phyloP scores from a whole-genome alignment of 1,140 invertebrate genomes.

The Calliopsis andreniformis region DNA sequence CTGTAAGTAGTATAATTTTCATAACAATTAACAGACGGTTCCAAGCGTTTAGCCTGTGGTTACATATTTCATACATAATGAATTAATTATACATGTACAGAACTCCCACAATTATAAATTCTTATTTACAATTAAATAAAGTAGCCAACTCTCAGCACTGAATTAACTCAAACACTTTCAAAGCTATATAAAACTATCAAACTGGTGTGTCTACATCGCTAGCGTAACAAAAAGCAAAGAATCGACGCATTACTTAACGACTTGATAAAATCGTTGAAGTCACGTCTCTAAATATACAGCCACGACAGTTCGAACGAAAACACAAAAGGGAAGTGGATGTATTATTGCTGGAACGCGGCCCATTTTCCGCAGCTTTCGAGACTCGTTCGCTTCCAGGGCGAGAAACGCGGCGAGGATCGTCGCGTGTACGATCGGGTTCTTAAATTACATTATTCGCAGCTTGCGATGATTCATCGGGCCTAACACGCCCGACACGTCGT shows the following conservation, averaged over 20 bases:
- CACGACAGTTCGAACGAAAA: slow-evolving; percentile 26
- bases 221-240: slow-evolving; percentile 5
- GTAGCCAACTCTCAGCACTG: too few species aligned
- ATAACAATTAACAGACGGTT: too few species aligned
- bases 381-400: not conserved
- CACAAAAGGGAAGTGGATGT: slow-evolving; percentile 7
- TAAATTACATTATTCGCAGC: slow-evolving; percentile 60
- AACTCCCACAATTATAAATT: too few species aligned
- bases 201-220: too few species aligned
- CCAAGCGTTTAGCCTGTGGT: too few species aligned
- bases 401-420: slow-evolving; percentile 38
- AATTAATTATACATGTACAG: too few species aligned
- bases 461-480: slow-evolving; percentile 60
- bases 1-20: too few species aligned
- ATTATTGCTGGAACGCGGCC: slow-evolving; percentile 36
- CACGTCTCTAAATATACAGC: slow-evolving; percentile 42
- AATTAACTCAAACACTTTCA: too few species aligned
- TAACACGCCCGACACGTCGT: slow-evolving; percentile 17
- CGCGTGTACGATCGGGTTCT: slow-evolving; percentile 24
- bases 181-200: too few species aligned
- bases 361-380: slow-evolving; percentile 9
- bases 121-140: too few species aligned
- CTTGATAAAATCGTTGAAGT: slow-evolving; percentile 40
- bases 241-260: slow-evolving; percentile 35
- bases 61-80: too few species aligned